Percentiles rank a stretch among this genome's conserved stretches.
Evolutionary conservation across 2,888 invertebrate genomes (phyloP).

Genomic region (Timema cristinae): DNA sequence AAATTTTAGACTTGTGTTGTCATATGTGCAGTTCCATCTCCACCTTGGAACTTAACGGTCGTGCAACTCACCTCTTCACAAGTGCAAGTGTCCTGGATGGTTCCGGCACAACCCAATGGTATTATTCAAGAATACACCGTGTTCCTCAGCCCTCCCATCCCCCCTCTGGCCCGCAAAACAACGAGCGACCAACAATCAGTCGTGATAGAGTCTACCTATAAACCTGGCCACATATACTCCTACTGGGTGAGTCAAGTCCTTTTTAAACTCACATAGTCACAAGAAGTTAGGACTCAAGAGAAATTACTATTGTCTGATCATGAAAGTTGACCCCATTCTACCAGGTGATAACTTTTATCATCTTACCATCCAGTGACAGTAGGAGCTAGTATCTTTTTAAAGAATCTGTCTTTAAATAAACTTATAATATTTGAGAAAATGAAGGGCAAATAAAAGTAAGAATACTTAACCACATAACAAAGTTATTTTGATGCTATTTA

Average conservation of each 20-base stretch:
- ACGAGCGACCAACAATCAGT: constrained; percentile 49
- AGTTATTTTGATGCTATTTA: too few species aligned
- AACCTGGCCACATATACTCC: constrained; percentile 55
- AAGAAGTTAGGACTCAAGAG: too few species aligned
- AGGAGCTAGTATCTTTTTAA: too few species aligned
- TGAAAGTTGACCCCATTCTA: too few species aligned
- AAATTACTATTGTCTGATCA: too few species aligned
- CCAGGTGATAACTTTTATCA: too few species aligned
- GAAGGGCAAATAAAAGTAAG: too few species aligned
- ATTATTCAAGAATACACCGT: constrained; percentile 59
- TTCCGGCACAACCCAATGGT: constrained; percentile 62
- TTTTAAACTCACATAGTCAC: too few species aligned
- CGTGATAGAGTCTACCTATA: constrained; percentile 41
- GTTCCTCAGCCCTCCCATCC: constrained; percentile 60
- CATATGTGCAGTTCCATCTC: constrained; percentile 55
- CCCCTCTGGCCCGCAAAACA: constrained; percentile 50
- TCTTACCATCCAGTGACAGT: too few species aligned
- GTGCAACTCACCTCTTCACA: constrained; percentile 60
- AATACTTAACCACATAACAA: too few species aligned
- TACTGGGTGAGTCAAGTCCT: constrained; percentile 59
- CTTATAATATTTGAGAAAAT: too few species aligned
- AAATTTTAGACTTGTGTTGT: constrained; percentile 1
- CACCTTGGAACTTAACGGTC: constrained; percentile 63
- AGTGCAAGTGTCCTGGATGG: constrained; percentile 66
- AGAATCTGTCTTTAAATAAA: too few species aligned